Base-by-base conservation (phyloP, 2,888 invertebrate genomes). In the Monoplex corrugatus region DNA sequence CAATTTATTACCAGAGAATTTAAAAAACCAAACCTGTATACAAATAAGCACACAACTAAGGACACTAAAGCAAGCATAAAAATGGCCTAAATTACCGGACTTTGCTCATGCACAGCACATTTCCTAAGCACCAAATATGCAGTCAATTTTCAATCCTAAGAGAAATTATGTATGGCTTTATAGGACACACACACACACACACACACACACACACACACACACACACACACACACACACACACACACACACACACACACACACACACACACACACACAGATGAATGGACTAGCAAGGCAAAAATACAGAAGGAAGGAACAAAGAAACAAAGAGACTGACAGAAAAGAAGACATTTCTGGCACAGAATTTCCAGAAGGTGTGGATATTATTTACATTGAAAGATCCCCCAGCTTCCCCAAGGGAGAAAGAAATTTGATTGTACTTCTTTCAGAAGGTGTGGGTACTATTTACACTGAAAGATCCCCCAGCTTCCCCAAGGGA, bases 111-210 rank as follows among this genome's bases (percentile, higher is more conserved):
- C 28, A 16, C 28, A 28, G 28, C 16, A 57, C 57, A 16, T 57
- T 16, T 16, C 57, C 28, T 57, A 1, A 10, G 2, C 19, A 28
- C 57, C 16, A 13, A 16, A 50, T 50, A 16, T 8, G 10, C 16
- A 5, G 57, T 57, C 57, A 23, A 23, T 2, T 28, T 57, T 16
- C 28, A 28, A 57, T n/a, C n/a, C n/a, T n/a, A 57, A 57, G 57
- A 1, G 57, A 57, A 57, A 57, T 28, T 57, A 28, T 50, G 19
- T 10, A 23, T 23, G 57, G 57, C 57, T 57, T 57, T 57, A 28
- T 57, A 57, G 38, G 19, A 75, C 38, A 75, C 38, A 75, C 75
- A 75, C 40, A 75, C 75, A 38, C 75, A 35, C 75, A 75, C 75
- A 0, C 75, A 75, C 75, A 75, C 38, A 3, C 75, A 38, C 75